Evolutionary conservation across 2,888 invertebrate genomes (phyloP), one percentile per base, ranked within the genome.

Genomic region (Chirona hameri): DNA sequence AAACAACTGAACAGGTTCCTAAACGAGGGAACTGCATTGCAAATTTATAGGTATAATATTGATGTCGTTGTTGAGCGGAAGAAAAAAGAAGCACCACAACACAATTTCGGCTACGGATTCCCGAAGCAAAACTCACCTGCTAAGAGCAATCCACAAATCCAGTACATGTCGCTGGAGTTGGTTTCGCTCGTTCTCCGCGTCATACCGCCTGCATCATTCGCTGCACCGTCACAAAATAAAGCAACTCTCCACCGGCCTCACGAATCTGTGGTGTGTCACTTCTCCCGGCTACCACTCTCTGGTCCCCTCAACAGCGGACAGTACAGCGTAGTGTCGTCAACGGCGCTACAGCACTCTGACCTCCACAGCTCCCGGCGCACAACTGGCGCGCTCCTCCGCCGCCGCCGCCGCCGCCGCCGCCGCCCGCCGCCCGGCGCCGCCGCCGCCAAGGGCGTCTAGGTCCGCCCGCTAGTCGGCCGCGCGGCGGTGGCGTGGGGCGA

Each of bases 71-170:
- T 39, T 39, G 39, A 39, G 39, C 39, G 39, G 39, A 39, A 39
- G 2, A 12, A 4, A 52, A 18, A 52, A 52, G 1, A 52, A 52
- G 52, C 12, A 52, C 15, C 12, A 52, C 52, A 52, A 12, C 52
- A 52, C 3, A 52, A 15, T 12, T 7, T 4, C 18, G 10, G 18
- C 18, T 52, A 15, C 52, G 52, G 52, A 52, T 18, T 18, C 15
- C 15, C 52, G 18, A 4, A 60, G 29, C 29, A 27, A 15, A 72
- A 31, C 72, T 72, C 72, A 72, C 72, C 72, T 72, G 72, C 31
- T 31, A 72, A 72, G 29, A 72, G 72, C 72, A 72, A 72, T 72
- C 72, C 72, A 72, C 18, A 31, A 31, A 72, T 72, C 72, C 72
- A 72, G 18, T 31, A 31, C 72, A 72, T 72, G 18, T 31, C 31